phyloP scores from a whole-genome alignment of 2,113 vertebrate species.

The Lipophrys pholis region DNA sequence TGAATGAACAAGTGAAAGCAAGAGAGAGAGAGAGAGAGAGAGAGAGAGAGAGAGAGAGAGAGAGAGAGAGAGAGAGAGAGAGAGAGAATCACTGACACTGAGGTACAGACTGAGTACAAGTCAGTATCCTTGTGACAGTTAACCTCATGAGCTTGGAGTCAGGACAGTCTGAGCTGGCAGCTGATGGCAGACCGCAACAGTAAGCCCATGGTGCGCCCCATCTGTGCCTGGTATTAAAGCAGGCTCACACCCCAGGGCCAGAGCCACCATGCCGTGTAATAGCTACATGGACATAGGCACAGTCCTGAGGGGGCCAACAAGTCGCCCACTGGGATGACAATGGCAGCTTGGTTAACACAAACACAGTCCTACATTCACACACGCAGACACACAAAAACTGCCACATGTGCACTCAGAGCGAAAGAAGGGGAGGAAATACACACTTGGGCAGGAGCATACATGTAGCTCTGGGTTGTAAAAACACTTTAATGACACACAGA shows the following conservation, averaged over 20 bases:
- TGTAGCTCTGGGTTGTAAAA: slow-evolving; percentile 25
- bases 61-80: slow-evolving; percentile 16
- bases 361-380: slow-evolving; percentile 18
- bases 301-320: slow-evolving; percentile 76
- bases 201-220: slow-evolving; percentile 72
- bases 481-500: slow-evolving; percentile 31
- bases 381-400: slow-evolving; percentile 24
- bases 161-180: slow-evolving; percentile 61
- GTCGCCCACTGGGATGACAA: slow-evolving; percentile 81
- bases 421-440: slow-evolving; percentile 23
- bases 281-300: slow-evolving; percentile 68
- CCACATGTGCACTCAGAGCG: slow-evolving; percentile 8
- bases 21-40: slow-evolving; percentile 8
- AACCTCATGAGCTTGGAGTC: slow-evolving; percentile 61
- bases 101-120: slow-evolving; percentile 26
- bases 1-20: neutral
- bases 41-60: slow-evolving; percentile 26
- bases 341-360: slow-evolving; percentile 75
- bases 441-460: slow-evolving; percentile 4
- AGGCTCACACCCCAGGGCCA: slow-evolving; percentile 74
- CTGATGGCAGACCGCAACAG: slow-evolving; percentile 58
- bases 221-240: slow-evolving; percentile 81
- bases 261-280: slow-evolving; percentile 72
- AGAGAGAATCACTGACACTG: too few species aligned
- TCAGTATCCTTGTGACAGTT: slow-evolving; percentile 53